Conservation (phyloP, 2,113 vertebrate genomes). For the Acanthisitta chloris region DNA sequence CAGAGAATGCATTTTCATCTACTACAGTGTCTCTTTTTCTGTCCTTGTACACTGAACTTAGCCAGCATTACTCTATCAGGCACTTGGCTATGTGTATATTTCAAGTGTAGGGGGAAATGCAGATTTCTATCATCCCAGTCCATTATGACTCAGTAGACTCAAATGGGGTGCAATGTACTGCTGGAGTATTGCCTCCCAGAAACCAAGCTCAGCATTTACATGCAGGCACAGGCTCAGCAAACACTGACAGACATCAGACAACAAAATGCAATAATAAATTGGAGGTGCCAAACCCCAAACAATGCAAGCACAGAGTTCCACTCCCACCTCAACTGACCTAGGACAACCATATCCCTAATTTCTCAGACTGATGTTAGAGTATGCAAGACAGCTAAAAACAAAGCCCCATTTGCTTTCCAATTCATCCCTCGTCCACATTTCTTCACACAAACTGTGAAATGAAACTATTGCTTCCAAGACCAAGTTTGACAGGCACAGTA, state of each 20-base stretch:
- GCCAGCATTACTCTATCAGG: background rate
- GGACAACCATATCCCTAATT: background rate
- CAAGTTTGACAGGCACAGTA: background rate
- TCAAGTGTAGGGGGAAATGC: background rate
- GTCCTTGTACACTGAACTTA: background rate
- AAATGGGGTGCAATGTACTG: background rate
- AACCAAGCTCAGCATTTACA: accelerated
- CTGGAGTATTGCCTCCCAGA: background rate
- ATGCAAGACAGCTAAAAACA: background rate
- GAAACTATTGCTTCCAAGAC: background rate
- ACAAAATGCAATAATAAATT: background rate
- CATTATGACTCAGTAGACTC: background rate
- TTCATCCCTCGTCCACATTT: background rate
- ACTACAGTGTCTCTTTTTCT: background rate
- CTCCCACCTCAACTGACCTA: too few species aligned
- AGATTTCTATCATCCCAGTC: background rate
- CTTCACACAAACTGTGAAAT: background rate
- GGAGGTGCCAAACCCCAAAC: background rate
- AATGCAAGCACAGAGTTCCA: background rate
- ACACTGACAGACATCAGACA: background rate
- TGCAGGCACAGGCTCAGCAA: background rate
- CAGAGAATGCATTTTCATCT: background rate
- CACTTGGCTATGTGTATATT: background rate
- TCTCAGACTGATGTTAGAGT: background rate
- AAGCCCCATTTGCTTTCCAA: background rate